Percentiles rank a stretch among this genome's conserved stretches.
These are phyloP conservation scores for Elmis aenea DNA, from an alignment of 2,888 invertebrate genomes.

Conservation along the genomic window DNA sequence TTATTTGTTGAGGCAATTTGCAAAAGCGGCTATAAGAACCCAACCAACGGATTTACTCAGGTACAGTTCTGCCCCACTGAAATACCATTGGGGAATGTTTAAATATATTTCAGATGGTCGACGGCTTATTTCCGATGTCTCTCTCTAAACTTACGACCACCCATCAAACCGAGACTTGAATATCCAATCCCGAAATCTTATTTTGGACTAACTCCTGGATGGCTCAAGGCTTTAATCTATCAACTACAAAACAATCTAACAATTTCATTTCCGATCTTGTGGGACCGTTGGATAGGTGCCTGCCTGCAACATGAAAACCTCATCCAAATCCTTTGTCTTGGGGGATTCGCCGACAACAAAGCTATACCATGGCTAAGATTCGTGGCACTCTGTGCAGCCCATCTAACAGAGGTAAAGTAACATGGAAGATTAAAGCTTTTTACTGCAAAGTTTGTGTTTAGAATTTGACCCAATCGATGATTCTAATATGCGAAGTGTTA, in stretches of 20 bases:
- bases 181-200: constrained; percentile 65
- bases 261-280: constrained; percentile 43
- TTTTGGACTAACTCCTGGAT: constrained; percentile 74
- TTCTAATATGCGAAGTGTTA: constrained; percentile 71
- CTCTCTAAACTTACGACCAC: constrained; percentile 71
- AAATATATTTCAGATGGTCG: constrained; percentile 60
- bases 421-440: not conserved
- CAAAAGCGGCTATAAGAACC: constrained; percentile 86
- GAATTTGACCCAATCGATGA: constrained; percentile 74
- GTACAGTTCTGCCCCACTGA: not conserved
- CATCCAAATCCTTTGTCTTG: constrained; percentile 64
- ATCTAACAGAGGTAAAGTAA: constrained; percentile 56
- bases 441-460: constrained; percentile 37
- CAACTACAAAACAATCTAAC: constrained; percentile 56
- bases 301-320: constrained; percentile 61
- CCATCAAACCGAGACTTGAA: constrained; percentile 73
- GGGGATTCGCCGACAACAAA: constrained; percentile 59
- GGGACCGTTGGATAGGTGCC: constrained; percentile 60
- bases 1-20: constrained; percentile 77
- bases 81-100: too few relatives aligned
- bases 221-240: constrained; percentile 68
- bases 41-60: constrained; percentile 78
- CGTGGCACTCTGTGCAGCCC: constrained; percentile 66
- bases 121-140: constrained; percentile 75
- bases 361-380: constrained; percentile 69